A percentile compares a stretch with the other conserved stretches of the same genome.
Evolutionary conservation across 1,140 invertebrate genomes (phyloP).

Genomic region (Aphis craccivora): DNA sequence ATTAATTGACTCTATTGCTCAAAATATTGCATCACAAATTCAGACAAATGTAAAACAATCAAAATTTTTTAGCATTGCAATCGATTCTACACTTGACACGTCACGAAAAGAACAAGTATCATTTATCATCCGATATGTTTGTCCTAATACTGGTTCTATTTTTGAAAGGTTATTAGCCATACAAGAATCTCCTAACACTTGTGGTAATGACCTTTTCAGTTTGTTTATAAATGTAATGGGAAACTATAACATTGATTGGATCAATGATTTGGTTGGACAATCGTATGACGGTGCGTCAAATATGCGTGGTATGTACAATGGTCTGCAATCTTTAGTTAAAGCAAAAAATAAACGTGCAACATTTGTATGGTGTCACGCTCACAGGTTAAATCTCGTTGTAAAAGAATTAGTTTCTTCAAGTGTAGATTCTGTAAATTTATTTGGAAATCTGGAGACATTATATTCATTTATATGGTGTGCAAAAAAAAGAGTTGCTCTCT

Average conservation of each 20-base stretch:
- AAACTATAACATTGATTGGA: background rate
- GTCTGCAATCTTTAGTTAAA: conserved; percentile 60
- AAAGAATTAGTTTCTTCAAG: background rate
- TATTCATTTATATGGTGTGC: background rate
- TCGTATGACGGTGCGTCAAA: conserved; percentile 54
- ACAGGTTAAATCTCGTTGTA: conserved; percentile 59
- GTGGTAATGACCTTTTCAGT: background rate
- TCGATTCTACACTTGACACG: background rate
- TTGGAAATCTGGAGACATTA: background rate
- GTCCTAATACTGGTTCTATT: background rate
- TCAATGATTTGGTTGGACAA: background rate
- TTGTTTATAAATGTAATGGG: background rate
- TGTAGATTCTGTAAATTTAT: background rate
- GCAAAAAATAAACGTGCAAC: conserved; percentile 59
- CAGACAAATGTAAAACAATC: background rate
- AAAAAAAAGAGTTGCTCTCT: background rate
- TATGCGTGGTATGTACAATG: conserved; percentile 57
- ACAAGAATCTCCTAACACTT: background rate
- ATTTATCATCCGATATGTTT: background rate
- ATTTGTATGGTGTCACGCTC: conserved; percentile 60
- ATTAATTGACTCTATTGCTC: background rate
- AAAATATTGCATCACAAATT: background rate
- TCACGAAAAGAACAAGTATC: background rate
- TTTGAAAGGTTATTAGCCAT: background rate
- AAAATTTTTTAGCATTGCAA: background rate